Evolutionary conservation across 2,888 invertebrate species (phyloP).

Genomic region (Eupsilia transversa): DNA sequence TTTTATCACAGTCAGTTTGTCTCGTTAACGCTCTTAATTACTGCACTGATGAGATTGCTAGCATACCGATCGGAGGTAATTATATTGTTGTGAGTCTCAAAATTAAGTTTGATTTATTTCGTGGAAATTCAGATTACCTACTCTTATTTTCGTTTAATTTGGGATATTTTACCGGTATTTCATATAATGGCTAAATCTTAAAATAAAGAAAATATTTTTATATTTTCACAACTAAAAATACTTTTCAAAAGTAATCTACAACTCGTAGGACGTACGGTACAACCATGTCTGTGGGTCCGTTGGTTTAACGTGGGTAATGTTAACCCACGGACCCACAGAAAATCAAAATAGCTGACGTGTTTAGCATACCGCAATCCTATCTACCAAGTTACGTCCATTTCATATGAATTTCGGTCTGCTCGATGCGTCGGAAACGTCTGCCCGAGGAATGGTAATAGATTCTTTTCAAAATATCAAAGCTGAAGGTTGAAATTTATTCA

Average conservation of each 20-base stretch:
- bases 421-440: constrained; percentile 27
- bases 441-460: constrained; percentile 49
- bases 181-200: too few relatives aligned
- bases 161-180: too few relatives aligned
- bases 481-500: constrained; percentile 43
- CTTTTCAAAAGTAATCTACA: neutral
- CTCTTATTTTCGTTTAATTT: too few relatives aligned
- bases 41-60: constrained; percentile 25
- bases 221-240: neutral
- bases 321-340: too few relatives aligned
- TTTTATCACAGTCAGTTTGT: constrained; percentile 30
- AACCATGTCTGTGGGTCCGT: constrained; percentile 8
- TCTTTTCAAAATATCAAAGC: constrained; percentile 48
- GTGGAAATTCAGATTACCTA: neutral
- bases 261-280: too few relatives aligned
- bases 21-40: constrained; percentile 52
- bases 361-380: constrained; percentile 41
- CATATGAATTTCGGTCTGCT: constrained; percentile 43
- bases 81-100: constrained; percentile 2
- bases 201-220: neutral
- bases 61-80: constrained; percentile 23
- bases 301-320: too few relatives aligned
- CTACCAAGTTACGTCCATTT: constrained; percentile 31
- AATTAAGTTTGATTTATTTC: constrained; percentile 27
- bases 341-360: constrained; percentile 48